Conservation (phyloP, 2,113 vertebrate genomes). For the Nycticorax nycticorax region DNA sequence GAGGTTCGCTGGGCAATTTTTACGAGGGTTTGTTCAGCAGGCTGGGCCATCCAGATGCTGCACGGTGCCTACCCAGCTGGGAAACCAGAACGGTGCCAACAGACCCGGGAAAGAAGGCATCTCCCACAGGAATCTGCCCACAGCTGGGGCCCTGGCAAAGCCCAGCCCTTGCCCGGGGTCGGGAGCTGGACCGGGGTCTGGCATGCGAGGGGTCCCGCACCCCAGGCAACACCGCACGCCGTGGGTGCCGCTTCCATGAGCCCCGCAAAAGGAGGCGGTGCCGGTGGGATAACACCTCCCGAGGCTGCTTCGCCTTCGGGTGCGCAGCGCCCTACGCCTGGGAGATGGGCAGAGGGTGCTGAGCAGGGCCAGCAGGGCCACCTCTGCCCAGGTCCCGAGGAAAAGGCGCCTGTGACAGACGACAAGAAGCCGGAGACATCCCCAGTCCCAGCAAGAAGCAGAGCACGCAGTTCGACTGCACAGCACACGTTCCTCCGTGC, state of each 20-base stretch:
- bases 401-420: fast-evolving
- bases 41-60: not conserved
- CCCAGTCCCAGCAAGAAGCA: fast-evolving
- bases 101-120: not conserved
- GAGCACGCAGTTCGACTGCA: fast-evolving
- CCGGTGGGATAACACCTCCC: fast-evolving
- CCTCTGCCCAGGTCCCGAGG: not conserved
- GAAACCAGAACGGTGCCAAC: not conserved
- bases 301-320: not conserved
- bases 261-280: not conserved
- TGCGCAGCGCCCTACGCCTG: fast-evolving
- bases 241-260: fast-evolving
- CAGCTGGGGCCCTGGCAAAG: not conserved
- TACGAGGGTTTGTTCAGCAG: not conserved
- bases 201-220: fast-evolving
- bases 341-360: not conserved
- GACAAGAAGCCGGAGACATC: not conserved
- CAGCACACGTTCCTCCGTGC: fast-evolving
- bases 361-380: not conserved
- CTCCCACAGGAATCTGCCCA: not conserved
- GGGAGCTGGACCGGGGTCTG: too few relatives aligned
- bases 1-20: not conserved
- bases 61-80: not conserved
- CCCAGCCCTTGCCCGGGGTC: fast-evolving
- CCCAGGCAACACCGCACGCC: fast-evolving